Evolutionary conservation across 2,797 vertebrate species (phyloP).

Genomic region (Malacoraja senta): DNA sequence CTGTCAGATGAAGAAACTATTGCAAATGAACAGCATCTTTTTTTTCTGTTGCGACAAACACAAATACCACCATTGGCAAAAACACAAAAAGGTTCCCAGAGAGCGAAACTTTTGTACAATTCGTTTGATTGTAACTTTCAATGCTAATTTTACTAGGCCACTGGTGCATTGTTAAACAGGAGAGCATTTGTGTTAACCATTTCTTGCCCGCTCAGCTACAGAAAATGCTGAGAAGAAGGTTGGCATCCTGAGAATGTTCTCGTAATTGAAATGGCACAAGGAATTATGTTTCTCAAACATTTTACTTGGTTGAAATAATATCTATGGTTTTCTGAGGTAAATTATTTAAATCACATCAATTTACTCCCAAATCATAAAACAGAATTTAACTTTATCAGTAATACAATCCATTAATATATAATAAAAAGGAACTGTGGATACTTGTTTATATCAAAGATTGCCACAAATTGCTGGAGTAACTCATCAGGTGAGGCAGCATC

Average conservation of each 20-base stretch:
- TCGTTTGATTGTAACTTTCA: constrained; percentile 18
- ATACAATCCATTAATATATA: not conserved
- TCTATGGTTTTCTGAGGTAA: not conserved
- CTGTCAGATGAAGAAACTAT: constrained; percentile 36
- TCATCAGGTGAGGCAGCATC: no score
- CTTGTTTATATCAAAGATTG: no score
- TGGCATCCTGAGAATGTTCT: not conserved
- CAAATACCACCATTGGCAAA: constrained; percentile 37
- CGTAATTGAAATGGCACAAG: not conserved
- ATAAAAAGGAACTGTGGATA: no score
- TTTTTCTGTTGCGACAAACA: constrained; percentile 32
- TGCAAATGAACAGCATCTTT: constrained; percentile 33
- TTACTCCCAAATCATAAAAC: not conserved
- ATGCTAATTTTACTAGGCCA: not conserved
- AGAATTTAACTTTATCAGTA: not conserved
- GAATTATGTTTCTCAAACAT: not conserved
- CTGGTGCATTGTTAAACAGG: not conserved
- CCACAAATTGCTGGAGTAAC: no score
- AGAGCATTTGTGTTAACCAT: not conserved
- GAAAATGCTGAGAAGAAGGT: not conserved
- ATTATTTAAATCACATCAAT: not conserved
- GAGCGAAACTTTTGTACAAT: constrained; percentile 12
- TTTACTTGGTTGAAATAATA: no score
- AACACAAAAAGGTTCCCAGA: not conserved
- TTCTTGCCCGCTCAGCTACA: no score